Evolutionary conservation across 2,888 invertebrate genomes (phyloP).

Genomic region (Syritta pipiens): DNA sequence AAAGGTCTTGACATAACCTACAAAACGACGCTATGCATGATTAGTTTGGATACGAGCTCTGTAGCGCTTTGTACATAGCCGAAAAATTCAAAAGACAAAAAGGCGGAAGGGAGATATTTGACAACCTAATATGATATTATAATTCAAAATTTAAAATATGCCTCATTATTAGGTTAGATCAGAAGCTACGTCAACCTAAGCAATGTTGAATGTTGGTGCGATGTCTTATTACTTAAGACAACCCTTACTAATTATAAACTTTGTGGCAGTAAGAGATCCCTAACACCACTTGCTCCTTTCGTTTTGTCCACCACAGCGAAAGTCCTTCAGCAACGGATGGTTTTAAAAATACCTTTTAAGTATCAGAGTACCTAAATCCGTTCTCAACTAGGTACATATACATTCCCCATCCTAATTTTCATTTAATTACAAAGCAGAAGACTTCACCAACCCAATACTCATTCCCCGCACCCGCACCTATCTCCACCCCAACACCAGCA

Average conservation of each 20-base stretch:
- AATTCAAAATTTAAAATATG: too few species aligned
- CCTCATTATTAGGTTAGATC: too few species aligned
- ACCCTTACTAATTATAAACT: constrained; percentile 52
- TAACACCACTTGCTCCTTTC: constrained; percentile 16
- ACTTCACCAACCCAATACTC: not conserved
- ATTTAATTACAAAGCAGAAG: constrained; percentile 57
- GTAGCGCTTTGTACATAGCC: too few species aligned
- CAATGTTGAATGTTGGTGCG: too few species aligned
- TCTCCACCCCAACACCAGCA: constrained; percentile 20
- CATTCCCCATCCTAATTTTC: constrained; percentile 59
- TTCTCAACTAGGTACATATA: constrained; percentile 40
- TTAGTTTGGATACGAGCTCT: too few species aligned
- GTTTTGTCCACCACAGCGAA: constrained; percentile 1
- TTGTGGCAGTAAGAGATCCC: constrained; percentile 16
- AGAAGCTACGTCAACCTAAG: too few species aligned
- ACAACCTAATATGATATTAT: too few species aligned
- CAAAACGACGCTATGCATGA: too few species aligned
- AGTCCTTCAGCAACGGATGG: constrained; percentile 39
- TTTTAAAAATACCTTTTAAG: constrained; percentile 53
- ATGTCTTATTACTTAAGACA: constrained; percentile 25
- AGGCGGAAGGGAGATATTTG: too few species aligned
- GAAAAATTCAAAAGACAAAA: too few species aligned
- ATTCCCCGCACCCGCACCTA: not conserved
- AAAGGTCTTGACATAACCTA: too few species aligned
- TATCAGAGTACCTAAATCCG: constrained; percentile 52